Conservation (phyloP, 2,113 vertebrate genomes). For the Tychaedon coryphoeus region DNA sequence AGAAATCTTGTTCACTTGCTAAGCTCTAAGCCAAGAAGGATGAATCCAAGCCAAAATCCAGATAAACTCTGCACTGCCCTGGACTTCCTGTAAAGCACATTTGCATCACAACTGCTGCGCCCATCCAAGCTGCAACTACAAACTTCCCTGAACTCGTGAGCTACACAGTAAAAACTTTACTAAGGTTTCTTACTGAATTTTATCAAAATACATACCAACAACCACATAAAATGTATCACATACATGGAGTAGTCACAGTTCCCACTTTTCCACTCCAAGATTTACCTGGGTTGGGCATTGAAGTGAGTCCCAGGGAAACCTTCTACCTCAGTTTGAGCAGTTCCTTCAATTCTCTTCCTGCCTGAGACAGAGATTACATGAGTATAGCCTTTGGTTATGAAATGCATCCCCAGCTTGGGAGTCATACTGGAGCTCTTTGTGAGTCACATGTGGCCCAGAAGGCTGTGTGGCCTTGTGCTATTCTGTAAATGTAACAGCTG, state of each 20-base stretch:
- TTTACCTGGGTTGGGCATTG: background rate
- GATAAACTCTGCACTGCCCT: background rate
- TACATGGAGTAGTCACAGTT: background rate
- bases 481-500: conserved; percentile 17
- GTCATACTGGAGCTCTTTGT: conserved; percentile 10
- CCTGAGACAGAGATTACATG: background rate
- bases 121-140: background rate
- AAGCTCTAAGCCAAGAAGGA: background rate
- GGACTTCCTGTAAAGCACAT: background rate
- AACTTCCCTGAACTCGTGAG: background rate
- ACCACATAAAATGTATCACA: background rate
- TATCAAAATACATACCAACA: background rate
- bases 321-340: background rate
- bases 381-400: background rate
- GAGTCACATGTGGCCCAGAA: conserved; percentile 4
- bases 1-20: background rate
- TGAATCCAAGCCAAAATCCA: background rate
- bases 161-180: background rate
- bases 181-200: background rate
- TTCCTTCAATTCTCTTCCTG: background rate
- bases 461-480: background rate
- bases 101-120: background rate
- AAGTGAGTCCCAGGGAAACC: background rate
- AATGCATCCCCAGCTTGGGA: background rate
- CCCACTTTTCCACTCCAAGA: background rate